phyloP scores from a whole-genome alignment of 2,113 vertebrate species.

The Pseudorectes ferrugineus region DNA sequence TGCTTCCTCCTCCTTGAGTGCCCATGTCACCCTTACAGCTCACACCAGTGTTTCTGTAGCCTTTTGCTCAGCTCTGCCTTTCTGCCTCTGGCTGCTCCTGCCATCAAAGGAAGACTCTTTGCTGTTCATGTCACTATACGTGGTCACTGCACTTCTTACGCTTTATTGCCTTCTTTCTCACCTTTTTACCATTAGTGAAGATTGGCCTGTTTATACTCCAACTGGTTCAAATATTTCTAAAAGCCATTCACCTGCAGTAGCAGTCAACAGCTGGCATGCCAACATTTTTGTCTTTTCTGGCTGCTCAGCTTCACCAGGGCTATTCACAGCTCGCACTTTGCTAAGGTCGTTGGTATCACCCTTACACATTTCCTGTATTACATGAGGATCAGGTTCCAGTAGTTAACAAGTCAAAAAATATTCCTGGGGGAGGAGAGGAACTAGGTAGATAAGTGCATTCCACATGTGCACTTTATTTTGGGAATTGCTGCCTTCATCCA shows the following conservation, averaged over 20 bases:
- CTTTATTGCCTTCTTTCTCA: background rate
- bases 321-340: slow-evolving; percentile 31
- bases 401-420: slow-evolving; percentile 32
- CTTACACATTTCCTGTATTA: slow-evolving; percentile 45
- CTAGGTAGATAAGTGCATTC: background rate
- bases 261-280: slow-evolving; percentile 1
- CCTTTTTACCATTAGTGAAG: background rate
- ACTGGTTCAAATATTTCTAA: background rate
- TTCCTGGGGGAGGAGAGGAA: background rate
- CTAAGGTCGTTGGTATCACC: background rate
- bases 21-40: background rate
- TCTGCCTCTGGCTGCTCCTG: background rate
- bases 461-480: background rate
- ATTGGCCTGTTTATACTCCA: background rate
- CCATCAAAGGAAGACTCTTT: background rate
- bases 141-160: background rate
- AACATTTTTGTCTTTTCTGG: background rate
- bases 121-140: background rate
- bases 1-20: background rate
- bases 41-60: background rate
- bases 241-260: slow-evolving; percentile 26
- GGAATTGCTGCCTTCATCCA: background rate
- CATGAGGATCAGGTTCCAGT: background rate
- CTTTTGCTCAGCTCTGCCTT: background rate
- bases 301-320: background rate